Base-by-base conservation (phyloP, 2,888 invertebrate genomes). In the Amiota mariae region DNA sequence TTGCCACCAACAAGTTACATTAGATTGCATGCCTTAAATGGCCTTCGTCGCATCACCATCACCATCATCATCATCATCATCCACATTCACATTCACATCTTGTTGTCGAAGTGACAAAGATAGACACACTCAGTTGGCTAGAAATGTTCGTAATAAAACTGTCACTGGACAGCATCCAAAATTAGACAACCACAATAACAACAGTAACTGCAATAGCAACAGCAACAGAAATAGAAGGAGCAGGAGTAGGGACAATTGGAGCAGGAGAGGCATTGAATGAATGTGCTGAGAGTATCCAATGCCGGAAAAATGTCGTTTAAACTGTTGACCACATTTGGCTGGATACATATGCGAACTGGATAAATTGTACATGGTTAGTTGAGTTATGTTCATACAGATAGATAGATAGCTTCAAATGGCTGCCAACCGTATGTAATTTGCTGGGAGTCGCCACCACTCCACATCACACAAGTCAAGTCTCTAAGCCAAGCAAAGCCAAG, bases 301-400 rank as follows among this genome's bases (percentile, higher is more conserved):
- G 18, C 18, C 61, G 57, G 36, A 63, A 79, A 82, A 86, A 82
- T 85, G 82, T 84, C 82, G 85, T 85, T 84, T 82, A 78, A 82
- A 82, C 81, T 80, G 83, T 77, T 85, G 84, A 79, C 85, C 85
- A 83, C 84, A 84, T 86, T 86, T 82, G 85, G 83, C 84, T 24
- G n/a, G 46, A 36, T 36, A n/a, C n/a, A 46, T 24, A 82, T 82
- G 82, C 75, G 84, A 78, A 76, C 75, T 73, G 76, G 36, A 36
- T 36, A 36, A 36, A 36, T 36, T 36, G 36, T 36, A 36, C 36
- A 36, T 36, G 36, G 36, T 36, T 2, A 36, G 36, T 36, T 36
- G 36, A 36, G 36, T 36, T 36, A 36, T 36, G 36, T 36, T 36
- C 36, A 36, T 6, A 36, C 36, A 36, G 36, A 36, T 36, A 36